A percentile compares a stretch with the other conserved stretches of the same genome.
Conservation (phyloP, 2,113 vertebrate species). For the Osmerus eperlanus region DNA sequence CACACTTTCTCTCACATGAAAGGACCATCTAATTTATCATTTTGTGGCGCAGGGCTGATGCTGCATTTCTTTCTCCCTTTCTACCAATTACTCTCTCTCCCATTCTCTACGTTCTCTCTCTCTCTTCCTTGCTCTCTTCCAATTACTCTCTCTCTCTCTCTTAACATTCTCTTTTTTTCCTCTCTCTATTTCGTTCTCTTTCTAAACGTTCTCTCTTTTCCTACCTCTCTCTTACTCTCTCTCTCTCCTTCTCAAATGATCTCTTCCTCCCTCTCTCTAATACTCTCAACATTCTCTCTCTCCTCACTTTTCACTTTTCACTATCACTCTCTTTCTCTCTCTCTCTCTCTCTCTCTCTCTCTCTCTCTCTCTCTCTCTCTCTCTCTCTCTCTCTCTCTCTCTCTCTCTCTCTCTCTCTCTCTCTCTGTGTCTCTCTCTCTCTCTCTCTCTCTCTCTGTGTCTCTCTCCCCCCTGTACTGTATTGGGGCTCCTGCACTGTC, state of each 20-base stretch:
- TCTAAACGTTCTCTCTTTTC: no score
- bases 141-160: conserved; percentile 11
- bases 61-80: not conserved
- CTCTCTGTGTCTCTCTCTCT: not conserved
- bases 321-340: no score
- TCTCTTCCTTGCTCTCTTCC: not conserved
- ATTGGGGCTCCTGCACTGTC: not conserved
- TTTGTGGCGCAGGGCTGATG: no score
- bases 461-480: not conserved
- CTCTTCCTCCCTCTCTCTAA: not conserved
- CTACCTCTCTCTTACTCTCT: not conserved
- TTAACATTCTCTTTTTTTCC: no score
- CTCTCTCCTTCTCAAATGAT: conserved; percentile 4
- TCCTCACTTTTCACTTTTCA: not conserved
- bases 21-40: not conserved
- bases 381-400: not conserved
- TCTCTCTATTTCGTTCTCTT: no score
- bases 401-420: not conserved
- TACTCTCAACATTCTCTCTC: not conserved
- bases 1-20: not conserved
- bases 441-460: not conserved
- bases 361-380: not conserved
- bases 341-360: not conserved
- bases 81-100: not conserved
- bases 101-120: no score